Evolutionary conservation across 2,888 invertebrate species (phyloP).

Genomic region (Acleris literana): DNA sequence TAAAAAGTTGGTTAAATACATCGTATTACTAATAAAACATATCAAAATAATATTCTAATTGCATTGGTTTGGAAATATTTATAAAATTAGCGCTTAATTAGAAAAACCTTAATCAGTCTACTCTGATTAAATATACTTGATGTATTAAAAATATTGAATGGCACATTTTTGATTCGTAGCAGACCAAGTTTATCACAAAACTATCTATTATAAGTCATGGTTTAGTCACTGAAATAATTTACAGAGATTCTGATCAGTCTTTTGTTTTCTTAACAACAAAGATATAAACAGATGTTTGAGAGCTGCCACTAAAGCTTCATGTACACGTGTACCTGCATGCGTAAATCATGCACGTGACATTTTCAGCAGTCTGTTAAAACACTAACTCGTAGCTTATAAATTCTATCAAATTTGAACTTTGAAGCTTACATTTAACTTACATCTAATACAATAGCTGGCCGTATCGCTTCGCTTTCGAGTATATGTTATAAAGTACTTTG

Average conservation of each 20-base stretch:
- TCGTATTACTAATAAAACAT: conserved; percentile 6
- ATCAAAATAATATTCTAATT: conserved; percentile 25
- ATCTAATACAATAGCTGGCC: not conserved
- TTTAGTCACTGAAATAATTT: conserved; percentile 37
- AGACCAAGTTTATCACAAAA: not conserved
- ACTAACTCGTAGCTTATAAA: not conserved
- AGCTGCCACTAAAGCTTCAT: conserved; percentile 17
- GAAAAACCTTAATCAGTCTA: conserved; percentile 20
- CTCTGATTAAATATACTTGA: conserved; percentile 21
- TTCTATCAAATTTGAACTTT: conserved; percentile 12
- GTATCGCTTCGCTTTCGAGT: not conserved
- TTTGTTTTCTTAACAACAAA: conserved; percentile 39
- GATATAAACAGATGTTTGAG: not conserved
- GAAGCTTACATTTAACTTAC: conserved; percentile 1
- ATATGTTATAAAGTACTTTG: conserved; percentile 15
- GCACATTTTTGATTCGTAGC: conserved; percentile 17
- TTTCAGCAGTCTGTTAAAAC: conserved; percentile 2
- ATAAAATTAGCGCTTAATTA: conserved; percentile 26
- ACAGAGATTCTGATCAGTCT: conserved; percentile 68
- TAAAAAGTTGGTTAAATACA: conserved; percentile 10
- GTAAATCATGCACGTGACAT: no score
- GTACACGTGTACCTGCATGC: no score
- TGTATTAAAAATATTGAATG: conserved; percentile 22
- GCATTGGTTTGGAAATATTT: conserved; percentile 12
- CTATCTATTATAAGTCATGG: conserved; percentile 55